Conservation (phyloP, 2,888 invertebrate species). For the Epirrita christyi region DNA sequence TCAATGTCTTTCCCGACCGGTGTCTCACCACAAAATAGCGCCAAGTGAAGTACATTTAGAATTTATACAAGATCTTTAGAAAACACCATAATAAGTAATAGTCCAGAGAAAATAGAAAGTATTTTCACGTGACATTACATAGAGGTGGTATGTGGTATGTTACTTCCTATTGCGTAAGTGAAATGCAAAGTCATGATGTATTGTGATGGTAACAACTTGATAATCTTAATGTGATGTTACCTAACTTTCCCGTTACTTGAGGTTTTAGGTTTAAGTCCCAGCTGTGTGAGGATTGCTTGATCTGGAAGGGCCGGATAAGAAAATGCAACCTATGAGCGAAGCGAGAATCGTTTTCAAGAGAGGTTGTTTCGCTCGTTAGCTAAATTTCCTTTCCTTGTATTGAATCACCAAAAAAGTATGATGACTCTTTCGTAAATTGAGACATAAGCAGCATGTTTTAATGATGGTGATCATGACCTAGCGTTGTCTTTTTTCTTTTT, state of each 20-base stretch:
- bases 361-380: too few relatives aligned
- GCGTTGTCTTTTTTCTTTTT: too few relatives aligned
- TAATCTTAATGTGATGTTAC: conserved; percentile 6
- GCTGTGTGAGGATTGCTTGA: too few relatives aligned
- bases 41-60: conserved; percentile 39
- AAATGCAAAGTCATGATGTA: conserved; percentile 8
- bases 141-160: background rate
- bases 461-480: too few relatives aligned
- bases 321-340: too few relatives aligned
- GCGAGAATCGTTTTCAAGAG: too few relatives aligned
- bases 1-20: conserved; percentile 25
- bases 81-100: conserved; percentile 28
- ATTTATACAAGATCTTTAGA: conserved; percentile 46
- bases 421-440: too few relatives aligned
- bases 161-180: conserved; percentile 21
- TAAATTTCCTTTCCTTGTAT: too few relatives aligned
- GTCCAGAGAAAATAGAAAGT: conserved; percentile 54
- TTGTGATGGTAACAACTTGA: conserved; percentile 1
- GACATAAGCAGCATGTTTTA: too few relatives aligned
- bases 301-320: too few relatives aligned
- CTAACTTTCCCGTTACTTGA: background rate
- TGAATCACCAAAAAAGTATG: too few relatives aligned
- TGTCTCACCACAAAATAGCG: conserved; percentile 46
- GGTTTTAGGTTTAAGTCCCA: too few relatives aligned
- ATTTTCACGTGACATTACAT: conserved; percentile 36